Conservation (phyloP, 1,140 invertebrate genomes). For the Meteorus sp. region DNA sequence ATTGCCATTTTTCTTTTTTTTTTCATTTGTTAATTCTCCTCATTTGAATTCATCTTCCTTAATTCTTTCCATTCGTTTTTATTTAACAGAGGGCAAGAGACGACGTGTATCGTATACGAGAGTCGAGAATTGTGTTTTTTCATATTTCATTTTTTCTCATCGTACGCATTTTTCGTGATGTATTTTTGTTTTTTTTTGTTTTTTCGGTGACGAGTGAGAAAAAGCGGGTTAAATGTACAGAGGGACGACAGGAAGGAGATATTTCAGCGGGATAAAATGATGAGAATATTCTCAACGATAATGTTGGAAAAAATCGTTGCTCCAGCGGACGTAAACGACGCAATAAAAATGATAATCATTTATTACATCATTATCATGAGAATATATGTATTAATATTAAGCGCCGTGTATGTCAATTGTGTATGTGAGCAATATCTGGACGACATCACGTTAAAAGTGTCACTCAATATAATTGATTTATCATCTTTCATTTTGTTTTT, state of each 20-base stretch:
- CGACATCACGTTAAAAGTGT: slow-evolving; percentile 25
- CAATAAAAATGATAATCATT: slow-evolving; percentile 9
- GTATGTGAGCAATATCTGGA: slow-evolving; percentile 16
- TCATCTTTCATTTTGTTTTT: slow-evolving; percentile 32
- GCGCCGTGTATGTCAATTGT: slow-evolving; percentile 11
- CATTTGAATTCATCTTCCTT: slow-evolving; percentile 6
- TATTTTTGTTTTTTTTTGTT: background rate
- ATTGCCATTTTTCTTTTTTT: slow-evolving; percentile 16
- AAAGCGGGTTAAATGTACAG: no score
- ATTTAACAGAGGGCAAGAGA: slow-evolving; percentile 33
- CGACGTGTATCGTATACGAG: slow-evolving; percentile 31
- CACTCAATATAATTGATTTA: slow-evolving; percentile 26
- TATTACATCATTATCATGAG: slow-evolving; percentile 6
- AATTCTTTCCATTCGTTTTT: background rate
- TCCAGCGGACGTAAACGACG: slow-evolving; percentile 6
- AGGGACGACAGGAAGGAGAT: slow-evolving; percentile 17
- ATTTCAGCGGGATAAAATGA: background rate
- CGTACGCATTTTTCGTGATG: no score
- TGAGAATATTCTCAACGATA: background rate
- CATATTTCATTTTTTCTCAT: background rate
- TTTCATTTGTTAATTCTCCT: background rate
- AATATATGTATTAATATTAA: slow-evolving; percentile 29
- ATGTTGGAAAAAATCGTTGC: slow-evolving; percentile 1
- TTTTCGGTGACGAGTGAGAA: background rate
- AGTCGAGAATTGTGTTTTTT: slow-evolving; percentile 11